Evolutionary conservation across 2,113 vertebrate genomes (phyloP), one percentile per base, ranked within the genome.

Genomic region (Promerops cafer): DNA sequence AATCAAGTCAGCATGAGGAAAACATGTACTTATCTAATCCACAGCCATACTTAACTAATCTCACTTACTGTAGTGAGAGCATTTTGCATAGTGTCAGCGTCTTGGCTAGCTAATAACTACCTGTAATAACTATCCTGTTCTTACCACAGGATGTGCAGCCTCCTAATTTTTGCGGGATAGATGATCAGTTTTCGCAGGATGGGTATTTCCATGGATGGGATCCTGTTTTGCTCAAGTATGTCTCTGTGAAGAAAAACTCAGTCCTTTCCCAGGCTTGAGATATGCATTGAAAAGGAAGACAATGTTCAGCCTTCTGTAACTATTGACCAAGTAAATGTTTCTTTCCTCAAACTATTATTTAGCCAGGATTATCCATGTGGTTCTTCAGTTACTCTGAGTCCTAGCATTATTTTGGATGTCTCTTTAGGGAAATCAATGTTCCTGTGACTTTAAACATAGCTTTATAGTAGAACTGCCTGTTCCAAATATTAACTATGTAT

Each of bases 101-200:
- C 92, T 92, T 92, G 88, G 76, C 76, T 49, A 59, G 80, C 42
- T 93, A 89, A 78, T 90, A 94, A 88, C 60, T 68, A 96, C 85
- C 85, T 96, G 93, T 86, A 96, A 94, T 89, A 94, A 83, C 72
- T 66, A 74, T 88, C 80, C 39, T 82, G 65, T 68, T 83, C 76
- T 86, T 81, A 61, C 93, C 92, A 92, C 88, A 95, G 94, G 93
- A 96, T 94, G 80, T 96, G 83, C 69, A 93, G 74, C 61, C 86
- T 96, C 79, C 88, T 93, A 50, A 89, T 84, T 93, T 93, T 87
- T 93, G 84, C 0, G 37, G 93, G 56, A 40, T 60, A 61, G 60
- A 77, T 86, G 71, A 90, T 71, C 56, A 81, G 37, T 52, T 86
- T 93, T 92, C 3, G 4, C 69, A 90, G 76, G 76, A 86, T 82